Percentiles rank a stretch among this genome's conserved stretches.
Evolutionary conservation across 2,797 vertebrate genomes (phyloP).

Genomic region (Mus caroli): DNA sequence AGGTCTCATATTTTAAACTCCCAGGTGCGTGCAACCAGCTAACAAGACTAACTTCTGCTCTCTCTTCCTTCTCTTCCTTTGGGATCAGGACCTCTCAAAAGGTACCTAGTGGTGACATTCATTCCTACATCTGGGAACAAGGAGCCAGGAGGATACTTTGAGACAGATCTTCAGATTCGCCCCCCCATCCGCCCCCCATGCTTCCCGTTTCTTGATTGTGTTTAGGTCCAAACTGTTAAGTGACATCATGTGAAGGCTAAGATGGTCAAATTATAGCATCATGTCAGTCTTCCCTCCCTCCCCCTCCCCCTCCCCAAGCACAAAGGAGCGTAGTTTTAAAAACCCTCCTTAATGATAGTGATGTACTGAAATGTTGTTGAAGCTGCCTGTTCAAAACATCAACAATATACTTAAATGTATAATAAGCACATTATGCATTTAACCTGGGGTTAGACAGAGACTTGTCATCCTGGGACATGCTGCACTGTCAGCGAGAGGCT

Average conservation of each 20-base stretch:
- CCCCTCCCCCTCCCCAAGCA: background rate
- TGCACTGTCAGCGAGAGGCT: slow-evolving; percentile 45
- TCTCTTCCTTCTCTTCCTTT: background rate
- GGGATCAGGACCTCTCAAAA: background rate
- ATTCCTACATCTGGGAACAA: background rate
- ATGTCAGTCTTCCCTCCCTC: background rate
- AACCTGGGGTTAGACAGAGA: slow-evolving; percentile 72
- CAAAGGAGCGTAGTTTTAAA: slow-evolving; percentile 71
- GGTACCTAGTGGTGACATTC: background rate
- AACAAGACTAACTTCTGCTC: background rate
- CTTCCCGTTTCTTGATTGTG: background rate
- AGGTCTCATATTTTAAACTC: background rate
- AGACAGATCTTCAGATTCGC: background rate
- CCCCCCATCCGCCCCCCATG: background rate
- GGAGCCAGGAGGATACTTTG: background rate
- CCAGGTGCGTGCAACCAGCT: background rate
- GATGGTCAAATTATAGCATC: slow-evolving; percentile 46
- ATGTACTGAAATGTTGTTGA: slow-evolving; percentile 69
- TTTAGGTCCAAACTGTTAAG: slow-evolving; percentile 14
- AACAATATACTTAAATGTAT: slow-evolving; percentile 77
- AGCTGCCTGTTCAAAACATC: slow-evolving; percentile 71
- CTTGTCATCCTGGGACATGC: slow-evolving; percentile 49
- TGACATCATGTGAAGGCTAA: slow-evolving; percentile 62
- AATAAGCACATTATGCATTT: slow-evolving; percentile 78
- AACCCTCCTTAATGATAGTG: slow-evolving; percentile 75